These are phyloP conservation scores for Drosophila pegasa DNA, from an alignment of 2,888 invertebrate species.

Conservation along the genomic window DNA sequence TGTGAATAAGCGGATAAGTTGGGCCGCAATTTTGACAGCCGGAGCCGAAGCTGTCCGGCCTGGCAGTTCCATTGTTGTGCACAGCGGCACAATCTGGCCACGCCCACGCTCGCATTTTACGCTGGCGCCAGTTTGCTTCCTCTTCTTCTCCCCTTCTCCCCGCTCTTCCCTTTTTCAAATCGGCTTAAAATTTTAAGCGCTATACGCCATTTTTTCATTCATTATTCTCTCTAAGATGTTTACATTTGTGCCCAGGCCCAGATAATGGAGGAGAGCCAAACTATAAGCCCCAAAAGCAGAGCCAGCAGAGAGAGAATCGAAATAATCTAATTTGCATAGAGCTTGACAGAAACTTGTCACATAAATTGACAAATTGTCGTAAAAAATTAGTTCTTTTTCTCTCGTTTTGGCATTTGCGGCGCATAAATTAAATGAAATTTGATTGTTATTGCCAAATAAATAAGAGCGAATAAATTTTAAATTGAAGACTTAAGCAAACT, in stretches of 20 bases:
- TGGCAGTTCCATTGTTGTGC: constrained; percentile 55
- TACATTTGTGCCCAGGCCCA: constrained; percentile 50
- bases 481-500: background rate
- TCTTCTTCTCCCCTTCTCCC: no score
- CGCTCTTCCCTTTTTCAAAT: constrained; percentile 58
- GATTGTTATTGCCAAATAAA: constrained; percentile 9
- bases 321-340: constrained; percentile 43
- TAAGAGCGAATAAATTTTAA: background rate
- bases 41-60: constrained; percentile 49
- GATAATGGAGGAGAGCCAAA: constrained; percentile 27
- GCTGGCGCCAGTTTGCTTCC: constrained; percentile 75
- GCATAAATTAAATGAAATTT: constrained; percentile 14
- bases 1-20: constrained; percentile 74
- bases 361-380: constrained; percentile 18
- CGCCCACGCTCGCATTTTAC: constrained; percentile 45
- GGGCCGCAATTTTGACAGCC: constrained; percentile 46
- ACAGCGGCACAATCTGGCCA: constrained; percentile 18
- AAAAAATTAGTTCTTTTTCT: background rate
- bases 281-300: constrained; percentile 14
- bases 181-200: constrained; percentile 72
- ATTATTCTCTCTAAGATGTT: constrained; percentile 73
- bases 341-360: constrained; percentile 17
- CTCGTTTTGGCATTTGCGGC: constrained; percentile 8
- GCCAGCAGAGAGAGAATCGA: constrained; percentile 16
- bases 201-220: constrained; percentile 51